Base-by-base conservation (phyloP, 2,797 vertebrate genomes). In the Galago senegalensis region DNA sequence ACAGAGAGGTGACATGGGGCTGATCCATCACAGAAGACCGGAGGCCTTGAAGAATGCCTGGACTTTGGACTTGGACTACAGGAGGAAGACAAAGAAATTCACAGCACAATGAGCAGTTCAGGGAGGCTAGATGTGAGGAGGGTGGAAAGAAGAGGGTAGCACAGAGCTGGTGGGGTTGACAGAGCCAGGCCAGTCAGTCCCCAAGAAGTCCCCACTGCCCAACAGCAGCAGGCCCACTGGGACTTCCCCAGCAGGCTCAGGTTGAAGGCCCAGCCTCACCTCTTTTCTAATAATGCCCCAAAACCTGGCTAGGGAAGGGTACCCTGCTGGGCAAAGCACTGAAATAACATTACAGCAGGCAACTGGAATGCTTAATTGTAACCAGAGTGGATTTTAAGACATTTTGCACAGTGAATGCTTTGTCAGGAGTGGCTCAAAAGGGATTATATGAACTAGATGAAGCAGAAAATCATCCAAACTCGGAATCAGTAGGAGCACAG, bases 401-500 rank as follows among this genome's bases (percentile, higher is more conserved):
- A 61, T 93, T 89, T 94, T 95, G 61, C 89, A 93, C 79, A 72
- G 53, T 56, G 89, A 91, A 46, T 4, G 79, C 80, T 87, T 91
- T 87, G 79, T 95, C 83, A 70, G 80, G 87, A 94, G 31, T 79
- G 37, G 82, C 87, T 94, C 87, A 87, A 83, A 91, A 79, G 87
- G 76, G 89, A 89, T 72, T 83, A 27, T 89, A 56, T 60, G 91
- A 94, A 94, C 80, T 80, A 97, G 89, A 89, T 89, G 93, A 93
- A 93, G 95, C 88, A 95, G 91, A 95, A 97, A 97, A 97, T 97
- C 63, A 67, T 84, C 73, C 93, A 56, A 90, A 79, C 63, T 95
- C 84, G 70, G 76, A 92, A 87, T 89, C 89, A 65, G 93, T 69
- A 37, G 85, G 81, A 95, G 46, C 70, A 94, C 69, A 73, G 91